Percentiles rank a stretch among this genome's conserved stretches.
phyloP scores from a whole-genome alignment of 2,888 invertebrate genomes.

The Dryadula phaetusa region DNA sequence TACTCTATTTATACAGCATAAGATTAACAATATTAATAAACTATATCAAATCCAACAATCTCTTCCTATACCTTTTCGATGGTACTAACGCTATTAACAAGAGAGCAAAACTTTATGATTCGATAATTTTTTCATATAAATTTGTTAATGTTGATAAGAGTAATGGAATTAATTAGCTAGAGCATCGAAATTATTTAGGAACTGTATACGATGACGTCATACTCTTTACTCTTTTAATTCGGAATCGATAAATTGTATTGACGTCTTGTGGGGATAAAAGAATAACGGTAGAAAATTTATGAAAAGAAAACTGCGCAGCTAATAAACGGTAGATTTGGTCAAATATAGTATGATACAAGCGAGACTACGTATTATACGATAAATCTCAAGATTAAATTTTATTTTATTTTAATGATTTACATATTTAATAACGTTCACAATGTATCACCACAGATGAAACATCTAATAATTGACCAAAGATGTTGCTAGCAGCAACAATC shows the following conservation, averaged over 20 bases:
- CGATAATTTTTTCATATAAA: slow-evolving; percentile 62
- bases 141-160: slow-evolving; percentile 58
- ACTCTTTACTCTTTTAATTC: slow-evolving; percentile 11
- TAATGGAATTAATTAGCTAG: slow-evolving; percentile 58
- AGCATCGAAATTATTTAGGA: slow-evolving; percentile 65
- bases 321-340: slow-evolving; percentile 36
- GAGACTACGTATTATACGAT: slow-evolving; percentile 45
- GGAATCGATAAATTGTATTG: slow-evolving; percentile 6
- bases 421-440: slow-evolving; percentile 68
- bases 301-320: slow-evolving; percentile 37
- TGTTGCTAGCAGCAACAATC: slow-evolving; percentile 79
- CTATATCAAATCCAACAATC: slow-evolving; percentile 85
- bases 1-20: slow-evolving; percentile 84
- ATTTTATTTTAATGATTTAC: slow-evolving; percentile 58
- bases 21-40: slow-evolving; percentile 84
- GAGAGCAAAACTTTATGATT: slow-evolving; percentile 74
- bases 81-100: slow-evolving; percentile 82
- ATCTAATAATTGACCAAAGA: slow-evolving; percentile 83
- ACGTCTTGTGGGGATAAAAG: slow-evolving; percentile 1
- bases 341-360: slow-evolving; percentile 40
- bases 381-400: slow-evolving; percentile 65
- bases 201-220: slow-evolving; percentile 55
- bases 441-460: slow-evolving; percentile 72
- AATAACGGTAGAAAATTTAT: not conserved
- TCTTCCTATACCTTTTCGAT: slow-evolving; percentile 79